Evolutionary conservation across 2,113 vertebrate genomes (phyloP).

Genomic region (Naja naja): DNA sequence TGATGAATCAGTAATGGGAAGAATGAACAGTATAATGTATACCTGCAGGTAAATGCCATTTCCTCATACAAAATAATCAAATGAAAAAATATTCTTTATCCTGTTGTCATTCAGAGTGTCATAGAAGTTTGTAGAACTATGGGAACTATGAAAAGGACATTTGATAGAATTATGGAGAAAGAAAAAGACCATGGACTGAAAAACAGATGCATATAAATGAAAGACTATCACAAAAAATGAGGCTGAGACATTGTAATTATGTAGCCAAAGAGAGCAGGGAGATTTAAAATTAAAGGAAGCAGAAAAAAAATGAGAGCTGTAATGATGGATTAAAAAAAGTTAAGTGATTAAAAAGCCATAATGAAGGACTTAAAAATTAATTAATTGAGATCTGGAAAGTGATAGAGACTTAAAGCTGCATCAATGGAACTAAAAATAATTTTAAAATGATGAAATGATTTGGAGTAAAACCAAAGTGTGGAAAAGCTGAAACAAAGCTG

Average conservation of each 20-base stretch:
- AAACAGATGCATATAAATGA: not conserved
- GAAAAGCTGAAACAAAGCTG: not conserved
- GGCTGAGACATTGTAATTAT: not conserved
- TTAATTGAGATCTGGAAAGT: not conserved
- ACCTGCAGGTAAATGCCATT: not conserved
- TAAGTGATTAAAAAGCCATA: not conserved
- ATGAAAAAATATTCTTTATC: not conserved
- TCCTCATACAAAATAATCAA: not conserved
- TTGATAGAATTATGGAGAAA: not conserved
- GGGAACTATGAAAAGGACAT: not conserved
- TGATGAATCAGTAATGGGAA: not conserved
- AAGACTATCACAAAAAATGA: not conserved
- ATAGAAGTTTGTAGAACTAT: not conserved
- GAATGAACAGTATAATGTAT: not conserved
- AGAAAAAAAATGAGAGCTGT: not conserved
- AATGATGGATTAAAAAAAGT: not conserved
- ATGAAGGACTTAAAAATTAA: not conserved
- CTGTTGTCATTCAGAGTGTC: not conserved
- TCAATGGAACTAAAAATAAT: not conserved
- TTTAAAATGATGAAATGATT: not conserved
- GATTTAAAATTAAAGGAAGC: not conserved
- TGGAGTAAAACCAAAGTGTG: not conserved
- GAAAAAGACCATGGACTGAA: not conserved
- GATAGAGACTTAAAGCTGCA: not conserved
- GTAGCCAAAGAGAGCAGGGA: not conserved